Conservation (phyloP, 2,888 invertebrate species). For the Vesta saturnalis region DNA sequence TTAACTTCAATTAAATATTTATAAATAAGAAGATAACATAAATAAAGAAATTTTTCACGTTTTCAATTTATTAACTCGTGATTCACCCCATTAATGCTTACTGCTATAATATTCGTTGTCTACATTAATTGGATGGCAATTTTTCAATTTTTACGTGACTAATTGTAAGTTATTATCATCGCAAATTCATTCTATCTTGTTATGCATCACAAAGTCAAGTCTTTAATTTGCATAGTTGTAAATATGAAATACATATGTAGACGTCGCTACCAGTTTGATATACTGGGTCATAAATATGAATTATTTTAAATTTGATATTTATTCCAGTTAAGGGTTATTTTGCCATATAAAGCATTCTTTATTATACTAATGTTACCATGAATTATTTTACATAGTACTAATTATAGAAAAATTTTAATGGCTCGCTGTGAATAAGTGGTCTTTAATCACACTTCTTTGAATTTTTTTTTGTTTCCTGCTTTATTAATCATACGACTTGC, state of each 20-base stretch:
- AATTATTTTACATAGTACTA: conserved; percentile 43
- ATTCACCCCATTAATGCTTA: conserved; percentile 35
- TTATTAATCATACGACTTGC: neutral
- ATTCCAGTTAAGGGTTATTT: conserved; percentile 54
- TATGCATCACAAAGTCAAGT: conserved; percentile 25
- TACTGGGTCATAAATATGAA: conserved; percentile 54
- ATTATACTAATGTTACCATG: no score
- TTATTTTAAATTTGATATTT: conserved; percentile 55
- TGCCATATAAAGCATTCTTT: conserved; percentile 51
- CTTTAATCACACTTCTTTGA: neutral
- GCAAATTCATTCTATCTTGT: conserved; percentile 46
- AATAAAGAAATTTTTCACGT: conserved; percentile 41
- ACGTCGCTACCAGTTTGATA: conserved; percentile 54
- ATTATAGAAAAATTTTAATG: conserved; percentile 9
- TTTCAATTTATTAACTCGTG: conserved; percentile 40
- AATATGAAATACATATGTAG: conserved; percentile 53
- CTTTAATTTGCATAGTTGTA: conserved; percentile 54
- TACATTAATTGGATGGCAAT: conserved; percentile 43
- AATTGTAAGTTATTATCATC: conserved; percentile 49
- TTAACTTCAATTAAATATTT: conserved; percentile 33
- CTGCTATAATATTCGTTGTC: conserved; percentile 32
- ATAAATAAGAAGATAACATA: conserved; percentile 40
- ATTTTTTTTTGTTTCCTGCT: neutral
- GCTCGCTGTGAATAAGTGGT: neutral
- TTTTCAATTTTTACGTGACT: conserved; percentile 41